Percentiles rank a stretch among this genome's conserved stretches.
Conservation (phyloP, 2,797 vertebrate genomes). For the Tapirus indicus region DNA sequence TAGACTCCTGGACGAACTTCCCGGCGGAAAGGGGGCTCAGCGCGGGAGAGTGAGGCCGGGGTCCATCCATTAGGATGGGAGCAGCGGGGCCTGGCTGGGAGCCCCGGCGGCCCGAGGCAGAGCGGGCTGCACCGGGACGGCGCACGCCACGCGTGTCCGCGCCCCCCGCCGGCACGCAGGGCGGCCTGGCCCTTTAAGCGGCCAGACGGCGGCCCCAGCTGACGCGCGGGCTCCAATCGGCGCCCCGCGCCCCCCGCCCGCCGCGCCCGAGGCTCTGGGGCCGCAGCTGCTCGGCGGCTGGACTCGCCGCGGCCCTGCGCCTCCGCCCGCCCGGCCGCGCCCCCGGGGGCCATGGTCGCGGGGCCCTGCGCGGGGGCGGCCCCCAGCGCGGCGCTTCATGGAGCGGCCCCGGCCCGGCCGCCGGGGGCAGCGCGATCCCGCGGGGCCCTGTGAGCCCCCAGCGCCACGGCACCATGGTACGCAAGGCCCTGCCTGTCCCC, state of each 20-base stretch:
- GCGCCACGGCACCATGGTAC: constrained; percentile 95
- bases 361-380: constrained; percentile 80
- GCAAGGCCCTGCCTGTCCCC: constrained; percentile 79
- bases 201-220: constrained; percentile 93
- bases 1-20: constrained; percentile 35
- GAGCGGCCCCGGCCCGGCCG: constrained; percentile 81
- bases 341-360: constrained; percentile 84
- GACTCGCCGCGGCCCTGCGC: constrained; percentile 76
- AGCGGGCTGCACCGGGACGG: background rate
- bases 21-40: background rate
- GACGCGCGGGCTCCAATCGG: constrained; percentile 95
- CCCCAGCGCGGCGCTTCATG: constrained; percentile 83
- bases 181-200: constrained; percentile 93
- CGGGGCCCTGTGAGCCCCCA: constrained; percentile 91
- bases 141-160: constrained; percentile 64
- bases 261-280: constrained; percentile 79
- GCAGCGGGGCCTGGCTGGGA: background rate
- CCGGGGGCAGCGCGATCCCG: constrained; percentile 79
- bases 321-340: constrained; percentile 82
- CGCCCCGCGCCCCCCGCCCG: constrained; percentile 85
- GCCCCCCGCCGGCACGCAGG: constrained; percentile 77
- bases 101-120: background rate
- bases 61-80: background rate
- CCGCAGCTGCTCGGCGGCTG: constrained; percentile 76
- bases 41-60: background rate